These are phyloP conservation scores for Oryzias sinensis DNA, from an alignment of 2,797 vertebrate species.

Conservation along the genomic window DNA sequence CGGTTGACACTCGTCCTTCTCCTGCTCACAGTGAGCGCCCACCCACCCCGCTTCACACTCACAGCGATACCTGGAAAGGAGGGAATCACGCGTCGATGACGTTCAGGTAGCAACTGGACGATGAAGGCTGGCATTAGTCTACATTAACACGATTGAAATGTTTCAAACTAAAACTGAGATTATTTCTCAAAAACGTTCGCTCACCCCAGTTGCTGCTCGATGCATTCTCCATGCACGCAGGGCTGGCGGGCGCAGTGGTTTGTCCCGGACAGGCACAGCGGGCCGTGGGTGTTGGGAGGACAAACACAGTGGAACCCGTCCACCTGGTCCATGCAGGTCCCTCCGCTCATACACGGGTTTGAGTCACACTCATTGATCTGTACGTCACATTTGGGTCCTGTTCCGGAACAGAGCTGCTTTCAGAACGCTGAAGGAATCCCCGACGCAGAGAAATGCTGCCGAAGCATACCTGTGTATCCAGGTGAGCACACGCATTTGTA, in stretches of 20 bases:
- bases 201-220: conserved; percentile 83
- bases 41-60: conserved; percentile 86
- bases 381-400: conserved; percentile 83
- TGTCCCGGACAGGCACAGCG: conserved; percentile 85
- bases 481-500: conserved; percentile 88
- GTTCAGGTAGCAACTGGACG: neutral
- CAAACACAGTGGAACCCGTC: conserved; percentile 87
- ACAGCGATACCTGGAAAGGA: conserved; percentile 83
- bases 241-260: conserved; percentile 86
- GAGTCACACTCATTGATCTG: conserved; percentile 90
- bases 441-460: too few relatives aligned
- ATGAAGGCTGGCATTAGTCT: neutral
- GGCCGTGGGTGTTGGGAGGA: conserved; percentile 84
- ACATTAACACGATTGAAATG: neutral
- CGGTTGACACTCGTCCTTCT: conserved; percentile 88
- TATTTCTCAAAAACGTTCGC: conserved; percentile 11
- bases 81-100: neutral
- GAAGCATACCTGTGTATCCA: conserved; percentile 86
- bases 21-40: conserved; percentile 85
- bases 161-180: neutral
- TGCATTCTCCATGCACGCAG: conserved; percentile 85
- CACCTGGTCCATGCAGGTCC: conserved; percentile 84
- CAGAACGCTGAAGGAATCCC: too few relatives aligned
- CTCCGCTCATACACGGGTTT: conserved; percentile 88
- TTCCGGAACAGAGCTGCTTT: neutral